phyloP scores from a whole-genome alignment of 2,888 invertebrate genomes.

The Fabriciana adippe region DNA sequence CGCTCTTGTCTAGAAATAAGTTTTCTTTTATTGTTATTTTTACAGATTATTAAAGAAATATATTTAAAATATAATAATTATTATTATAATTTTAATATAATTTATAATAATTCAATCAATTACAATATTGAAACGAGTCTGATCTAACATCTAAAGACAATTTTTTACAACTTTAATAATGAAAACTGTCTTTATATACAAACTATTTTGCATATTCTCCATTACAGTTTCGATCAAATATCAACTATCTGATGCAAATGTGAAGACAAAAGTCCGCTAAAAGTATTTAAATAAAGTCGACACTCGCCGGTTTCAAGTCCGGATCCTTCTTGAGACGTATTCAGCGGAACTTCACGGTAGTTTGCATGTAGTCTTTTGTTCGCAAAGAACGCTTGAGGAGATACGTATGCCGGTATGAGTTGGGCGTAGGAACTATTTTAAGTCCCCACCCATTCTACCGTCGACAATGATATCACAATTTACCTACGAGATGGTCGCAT shows the following conservation, averaged over 20 bases:
- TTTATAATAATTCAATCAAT: too few relatives aligned
- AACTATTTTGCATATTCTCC: neutral
- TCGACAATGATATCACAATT: conserved; percentile 39
- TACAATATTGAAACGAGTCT: too few relatives aligned
- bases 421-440: conserved; percentile 47
- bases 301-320: conserved; percentile 49
- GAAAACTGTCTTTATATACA: too few relatives aligned
- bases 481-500: conserved; percentile 24
- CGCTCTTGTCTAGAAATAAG: too few relatives aligned
- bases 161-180: too few relatives aligned
- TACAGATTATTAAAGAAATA: too few relatives aligned
- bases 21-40: too few relatives aligned
- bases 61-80: too few relatives aligned
- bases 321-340: conserved; percentile 46
- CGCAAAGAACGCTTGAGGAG: conserved; percentile 52
- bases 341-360: conserved; percentile 47
- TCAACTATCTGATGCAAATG: neutral
- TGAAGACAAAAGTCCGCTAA: conserved; percentile 1
- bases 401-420: conserved; percentile 48
- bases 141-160: too few relatives aligned
- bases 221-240: neutral
- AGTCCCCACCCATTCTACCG: conserved; percentile 31
- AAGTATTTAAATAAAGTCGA: conserved; percentile 31
- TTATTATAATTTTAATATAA: too few relatives aligned
- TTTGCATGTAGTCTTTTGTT: conserved; percentile 63